phyloP scores from a whole-genome alignment of 2,113 vertebrate genomes.

The Seriola quinqueradiata region DNA sequence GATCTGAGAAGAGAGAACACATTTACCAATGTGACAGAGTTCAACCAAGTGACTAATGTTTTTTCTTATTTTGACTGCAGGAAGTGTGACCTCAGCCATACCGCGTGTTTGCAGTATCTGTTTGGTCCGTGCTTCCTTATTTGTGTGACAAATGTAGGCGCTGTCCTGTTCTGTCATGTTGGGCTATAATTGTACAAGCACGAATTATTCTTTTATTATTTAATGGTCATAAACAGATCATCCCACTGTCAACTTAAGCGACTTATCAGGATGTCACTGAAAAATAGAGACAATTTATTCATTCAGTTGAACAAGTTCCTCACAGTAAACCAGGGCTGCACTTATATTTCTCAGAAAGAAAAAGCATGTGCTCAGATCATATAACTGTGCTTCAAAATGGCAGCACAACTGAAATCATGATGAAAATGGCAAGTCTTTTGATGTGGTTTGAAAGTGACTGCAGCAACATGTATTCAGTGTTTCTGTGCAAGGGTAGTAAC shows the following conservation, averaged over 20 bases:
- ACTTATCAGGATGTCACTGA: neutral
- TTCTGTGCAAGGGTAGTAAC: neutral
- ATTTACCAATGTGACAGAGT: neutral
- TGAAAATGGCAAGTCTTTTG: neutral
- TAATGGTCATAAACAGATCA: neutral
- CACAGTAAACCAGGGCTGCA: neutral
- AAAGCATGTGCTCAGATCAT: too few species aligned
- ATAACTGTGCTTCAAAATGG: too few species aligned
- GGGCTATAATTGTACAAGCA: neutral
- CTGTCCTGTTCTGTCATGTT: too few species aligned
- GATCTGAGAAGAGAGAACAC: conserved; percentile 30
- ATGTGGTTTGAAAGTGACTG: neutral
- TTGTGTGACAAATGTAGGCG: too few species aligned
- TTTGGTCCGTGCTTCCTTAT: neutral
- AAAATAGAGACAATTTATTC: neutral
- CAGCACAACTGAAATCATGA: too few species aligned
- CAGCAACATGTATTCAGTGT: neutral
- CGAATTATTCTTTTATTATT: neutral
- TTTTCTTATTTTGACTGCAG: neutral
- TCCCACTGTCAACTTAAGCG: neutral
- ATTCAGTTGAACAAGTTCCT: neutral
- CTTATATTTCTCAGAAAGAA: neutral
- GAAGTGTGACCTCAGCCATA: neutral
- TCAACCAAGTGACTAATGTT: neutral
- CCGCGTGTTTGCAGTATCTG: neutral